These are phyloP conservation scores for Rhaphigaster nebulosa DNA, from an alignment of 2,888 invertebrate genomes.

Conservation along the genomic window DNA sequence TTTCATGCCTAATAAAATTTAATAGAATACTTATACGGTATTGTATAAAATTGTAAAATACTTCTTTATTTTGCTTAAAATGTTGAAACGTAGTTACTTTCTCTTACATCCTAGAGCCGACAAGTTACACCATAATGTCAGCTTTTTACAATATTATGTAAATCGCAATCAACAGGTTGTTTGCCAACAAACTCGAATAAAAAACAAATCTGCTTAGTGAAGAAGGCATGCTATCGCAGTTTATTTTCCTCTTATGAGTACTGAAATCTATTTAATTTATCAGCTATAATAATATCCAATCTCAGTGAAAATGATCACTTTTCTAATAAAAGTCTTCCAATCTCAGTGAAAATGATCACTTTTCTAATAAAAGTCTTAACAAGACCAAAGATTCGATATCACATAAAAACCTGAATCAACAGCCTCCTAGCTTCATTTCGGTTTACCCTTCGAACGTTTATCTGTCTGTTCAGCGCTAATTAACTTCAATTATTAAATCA, in stretches of 20 bases:
- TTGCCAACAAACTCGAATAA: not conserved
- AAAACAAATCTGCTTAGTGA: not conserved
- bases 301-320: too few relatives aligned
- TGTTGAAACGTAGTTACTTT: not conserved
- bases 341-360: too few relatives aligned
- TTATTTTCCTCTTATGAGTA: not conserved
- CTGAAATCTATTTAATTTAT: not conserved
- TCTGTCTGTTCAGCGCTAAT: too few relatives aligned
- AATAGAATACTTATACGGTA: not conserved
- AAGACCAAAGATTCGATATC: too few relatives aligned
- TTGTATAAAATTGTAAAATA: not conserved
- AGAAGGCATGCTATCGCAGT: not conserved
- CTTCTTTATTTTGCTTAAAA: not conserved
- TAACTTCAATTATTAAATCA: too few relatives aligned
- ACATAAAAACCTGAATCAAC: too few relatives aligned
- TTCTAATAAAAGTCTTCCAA: too few relatives aligned
- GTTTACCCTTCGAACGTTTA: too few relatives aligned
- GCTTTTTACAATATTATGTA: slow-evolving; percentile 40
- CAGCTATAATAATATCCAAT: not conserved
- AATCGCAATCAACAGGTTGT: not conserved
- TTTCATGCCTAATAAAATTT: not conserved
- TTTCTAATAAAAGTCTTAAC: too few relatives aligned
- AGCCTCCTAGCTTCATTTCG: too few relatives aligned
- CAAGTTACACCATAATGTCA: not conserved
- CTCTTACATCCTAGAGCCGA: not conserved